Conservation (phyloP, 2,888 invertebrate genomes). For the Malthinus flaveolus region DNA sequence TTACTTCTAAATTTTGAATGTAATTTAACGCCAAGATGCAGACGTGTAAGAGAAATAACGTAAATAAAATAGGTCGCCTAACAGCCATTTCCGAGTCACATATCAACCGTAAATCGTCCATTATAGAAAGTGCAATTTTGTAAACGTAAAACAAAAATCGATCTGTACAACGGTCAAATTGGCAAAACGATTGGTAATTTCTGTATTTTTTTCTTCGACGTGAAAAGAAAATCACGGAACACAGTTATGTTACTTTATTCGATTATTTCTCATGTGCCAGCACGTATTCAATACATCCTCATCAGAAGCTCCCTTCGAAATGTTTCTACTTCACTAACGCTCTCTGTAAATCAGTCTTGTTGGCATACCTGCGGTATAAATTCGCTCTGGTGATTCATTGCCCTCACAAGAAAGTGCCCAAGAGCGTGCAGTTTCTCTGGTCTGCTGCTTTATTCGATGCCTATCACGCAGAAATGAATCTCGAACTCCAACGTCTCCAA, state of each 20-base stretch:
- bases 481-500: slow-evolving; percentile 19
- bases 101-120: slow-evolving; percentile 29
- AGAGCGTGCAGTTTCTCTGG: slow-evolving; percentile 13
- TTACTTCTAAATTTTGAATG: no score
- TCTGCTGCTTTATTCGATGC: slow-evolving; percentile 12
- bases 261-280: slow-evolving; percentile 19
- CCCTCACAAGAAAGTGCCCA: slow-evolving; percentile 13
- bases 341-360: slow-evolving; percentile 26
- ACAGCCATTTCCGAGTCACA: slow-evolving; percentile 16
- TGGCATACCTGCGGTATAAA: slow-evolving; percentile 26
- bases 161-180: slow-evolving; percentile 30
- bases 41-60: no score
- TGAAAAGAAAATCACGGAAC: slow-evolving; percentile 8
- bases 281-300: slow-evolving; percentile 29
- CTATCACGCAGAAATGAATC: slow-evolving; percentile 27
- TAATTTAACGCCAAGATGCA: no score
- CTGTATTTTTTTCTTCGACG: not conserved
- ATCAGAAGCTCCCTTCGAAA: slow-evolving; percentile 22
- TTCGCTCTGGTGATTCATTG: slow-evolving; percentile 20
- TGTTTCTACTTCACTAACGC: slow-evolving; percentile 22
- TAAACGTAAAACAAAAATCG: slow-evolving; percentile 36
- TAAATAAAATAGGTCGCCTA: no score
- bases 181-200: slow-evolving; percentile 9
- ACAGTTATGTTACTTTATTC: slow-evolving; percentile 20
- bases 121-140: slow-evolving; percentile 34